These are phyloP conservation scores for Lordiphosa fenestrarum DNA, from an alignment of 2,888 invertebrate species.

Conservation along the genomic window DNA sequence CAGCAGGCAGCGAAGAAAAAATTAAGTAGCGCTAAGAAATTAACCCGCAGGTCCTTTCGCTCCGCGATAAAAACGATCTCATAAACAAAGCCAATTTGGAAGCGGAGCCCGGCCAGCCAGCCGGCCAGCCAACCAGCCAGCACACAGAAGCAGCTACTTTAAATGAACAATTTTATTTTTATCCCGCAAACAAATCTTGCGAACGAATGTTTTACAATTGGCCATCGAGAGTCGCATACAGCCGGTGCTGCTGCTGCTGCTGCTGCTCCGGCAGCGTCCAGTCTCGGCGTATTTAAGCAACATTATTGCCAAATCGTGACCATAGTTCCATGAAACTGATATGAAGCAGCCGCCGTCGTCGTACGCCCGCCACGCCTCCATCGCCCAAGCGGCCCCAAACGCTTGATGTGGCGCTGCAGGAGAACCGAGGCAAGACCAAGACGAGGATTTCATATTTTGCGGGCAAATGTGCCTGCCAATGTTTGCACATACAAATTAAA, in stretches of 20 bases:
- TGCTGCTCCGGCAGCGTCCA: constrained; percentile 30
- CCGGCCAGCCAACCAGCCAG: constrained; percentile 4
- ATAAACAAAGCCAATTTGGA: constrained; percentile 75
- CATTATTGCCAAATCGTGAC: constrained; percentile 81
- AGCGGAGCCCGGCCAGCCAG: constrained; percentile 32
- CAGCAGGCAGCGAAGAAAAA: constrained; percentile 16
- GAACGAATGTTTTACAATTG: constrained; percentile 77
- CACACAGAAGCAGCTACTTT: constrained; percentile 79
- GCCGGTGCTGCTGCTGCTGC: constrained; percentile 21
- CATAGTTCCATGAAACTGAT: constrained; percentile 81
- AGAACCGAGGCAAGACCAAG: not conserved
- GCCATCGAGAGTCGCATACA: constrained; percentile 40
- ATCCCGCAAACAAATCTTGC: constrained; percentile 78
- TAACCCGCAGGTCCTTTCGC: constrained; percentile 70
- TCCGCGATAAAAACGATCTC: constrained; percentile 67
- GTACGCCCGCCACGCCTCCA: constrained; percentile 36
- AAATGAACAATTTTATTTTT: constrained; percentile 79
- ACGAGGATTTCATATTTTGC: too few relatives aligned
- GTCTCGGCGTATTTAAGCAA: constrained; percentile 73
- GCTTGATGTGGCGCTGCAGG: constrained; percentile 64
- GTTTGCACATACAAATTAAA: constrained; percentile 72
- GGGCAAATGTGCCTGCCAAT: constrained; percentile 32
- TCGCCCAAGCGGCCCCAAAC: constrained; percentile 24
- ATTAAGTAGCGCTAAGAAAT: constrained; percentile 75
- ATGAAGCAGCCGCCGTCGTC: constrained; percentile 54